Evolutionary conservation across 1,140 invertebrate species (phyloP).

Genomic region (Ips nitidus): DNA sequence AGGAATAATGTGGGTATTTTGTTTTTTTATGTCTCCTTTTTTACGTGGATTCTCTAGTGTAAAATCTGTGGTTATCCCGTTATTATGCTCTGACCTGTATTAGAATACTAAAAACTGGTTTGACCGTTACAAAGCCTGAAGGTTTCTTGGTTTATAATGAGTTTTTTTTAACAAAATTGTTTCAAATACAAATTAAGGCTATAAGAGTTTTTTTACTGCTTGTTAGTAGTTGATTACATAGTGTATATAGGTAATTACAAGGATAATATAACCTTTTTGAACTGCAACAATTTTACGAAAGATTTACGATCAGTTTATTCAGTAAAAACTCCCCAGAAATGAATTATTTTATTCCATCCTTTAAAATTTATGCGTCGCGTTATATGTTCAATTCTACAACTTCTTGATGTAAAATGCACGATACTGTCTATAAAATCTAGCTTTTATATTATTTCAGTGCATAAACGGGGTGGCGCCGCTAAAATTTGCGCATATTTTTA

Average conservation of each 20-base stretch:
- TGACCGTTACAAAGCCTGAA: not conserved
- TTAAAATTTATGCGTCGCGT: constrained; percentile 6
- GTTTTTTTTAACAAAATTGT: not conserved
- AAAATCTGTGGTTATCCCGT: not conserved
- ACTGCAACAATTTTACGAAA: not conserved
- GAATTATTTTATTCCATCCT: constrained; percentile 7
- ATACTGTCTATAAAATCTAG: constrained; percentile 14
- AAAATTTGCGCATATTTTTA: constrained; percentile 18
- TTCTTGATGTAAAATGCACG: constrained; percentile 7
- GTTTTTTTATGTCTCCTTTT: not conserved
- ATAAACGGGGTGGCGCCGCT: constrained; percentile 7
- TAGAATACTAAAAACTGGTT: not conserved
- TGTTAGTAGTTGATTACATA: too few species aligned
- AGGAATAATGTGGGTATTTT: too few species aligned
- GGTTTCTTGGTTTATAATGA: not conserved
- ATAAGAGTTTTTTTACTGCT: too few species aligned
- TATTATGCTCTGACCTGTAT: not conserved
- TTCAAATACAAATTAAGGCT: not conserved
- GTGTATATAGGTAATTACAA: not conserved
- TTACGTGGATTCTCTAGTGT: not conserved
- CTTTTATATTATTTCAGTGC: constrained; percentile 16
- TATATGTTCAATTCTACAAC: constrained; percentile 4
- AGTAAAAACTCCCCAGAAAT: not conserved
- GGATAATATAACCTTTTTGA: not conserved
- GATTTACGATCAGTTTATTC: constrained; percentile 15